Evolutionary conservation across 2,888 invertebrate species (phyloP), one percentile per base, ranked within the genome.

Genomic region (Andrena bicolor): DNA sequence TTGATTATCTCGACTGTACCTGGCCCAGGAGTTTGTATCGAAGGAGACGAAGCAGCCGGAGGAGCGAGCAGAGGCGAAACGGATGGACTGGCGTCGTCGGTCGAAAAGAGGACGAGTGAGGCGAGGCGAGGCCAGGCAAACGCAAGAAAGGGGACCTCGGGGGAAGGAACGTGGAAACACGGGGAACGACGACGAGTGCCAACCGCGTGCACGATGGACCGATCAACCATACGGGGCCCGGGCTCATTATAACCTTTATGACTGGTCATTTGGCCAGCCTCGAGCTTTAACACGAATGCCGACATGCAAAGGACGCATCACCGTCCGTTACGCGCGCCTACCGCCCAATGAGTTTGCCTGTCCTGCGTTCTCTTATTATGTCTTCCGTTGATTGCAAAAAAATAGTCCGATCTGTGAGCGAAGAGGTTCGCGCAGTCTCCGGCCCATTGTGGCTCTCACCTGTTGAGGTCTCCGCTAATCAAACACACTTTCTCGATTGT

Each of bases 161-260:
- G 60, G 48, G 68, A 65, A 68, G 76, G 41, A 68, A 80, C 76
- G 70, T 74, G 58, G 79, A 68, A 68, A 76, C 63, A 76, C 56
- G 82, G n/a, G 66, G 58, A 63, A 79, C 64, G 68, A 72, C 56
- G 65, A 61, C 80, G 76, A 84, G 76, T 69, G 84, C 72, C 76
- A 82, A 80, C 80, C 73, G 80, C 70, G 79, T 82, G 84, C 77
- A 79, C 78, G 82, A 83, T 80, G 84, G 82, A 81, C 82, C 88
- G 86, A 90, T 88, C 88, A 82, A 88, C 90, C 81, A 77, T 85
- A 82, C 76, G 80, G 71, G 88, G 85, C 84, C 41, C 83, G 75
- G 83, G 87, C 90, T 91, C 91, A 88, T 90, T 90, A 91, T 87
- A 91, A 91, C 82, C 89, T 90, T 90, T 91, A 90, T 90, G 89